Conservation (phyloP, 1,140 invertebrate genomes). For the Probaryconus sp. region DNA sequence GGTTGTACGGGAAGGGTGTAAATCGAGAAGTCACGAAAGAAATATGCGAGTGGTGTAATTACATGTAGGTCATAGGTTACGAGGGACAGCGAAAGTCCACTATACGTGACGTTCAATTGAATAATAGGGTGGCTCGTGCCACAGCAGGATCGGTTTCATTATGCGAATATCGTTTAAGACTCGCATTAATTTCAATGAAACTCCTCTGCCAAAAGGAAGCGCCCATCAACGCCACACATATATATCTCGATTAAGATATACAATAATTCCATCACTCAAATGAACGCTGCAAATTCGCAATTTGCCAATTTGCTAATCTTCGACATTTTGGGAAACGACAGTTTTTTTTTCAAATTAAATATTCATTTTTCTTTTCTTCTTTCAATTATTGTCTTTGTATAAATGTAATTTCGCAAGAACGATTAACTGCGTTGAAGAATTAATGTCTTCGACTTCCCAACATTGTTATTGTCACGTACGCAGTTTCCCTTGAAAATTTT, state of each 20-base stretch:
- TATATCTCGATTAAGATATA: conserved; percentile 49
- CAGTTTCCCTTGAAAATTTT: no score
- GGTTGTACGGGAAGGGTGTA: conserved; percentile 26
- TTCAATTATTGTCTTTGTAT: no score
- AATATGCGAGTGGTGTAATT: conserved; percentile 39
- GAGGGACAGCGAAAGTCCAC: conserved; percentile 43
- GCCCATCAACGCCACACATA: conserved; percentile 39
- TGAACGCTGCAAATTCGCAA: no score
- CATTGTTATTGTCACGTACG: no score
- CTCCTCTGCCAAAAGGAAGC: conserved; percentile 53
- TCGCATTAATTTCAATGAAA: conserved; percentile 56
- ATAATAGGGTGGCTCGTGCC: conserved; percentile 58
- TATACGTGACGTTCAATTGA: conserved; percentile 48
- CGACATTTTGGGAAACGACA: no score
- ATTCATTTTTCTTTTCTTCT: no score
- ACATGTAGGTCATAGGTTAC: conserved; percentile 41
- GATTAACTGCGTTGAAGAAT: no score
- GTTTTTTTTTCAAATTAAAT: no score
- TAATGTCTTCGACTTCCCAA: no score
- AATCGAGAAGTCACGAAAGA: conserved; percentile 52
- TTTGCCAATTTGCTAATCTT: no score
- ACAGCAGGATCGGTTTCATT: conserved; percentile 47
- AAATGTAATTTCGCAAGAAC: no score
- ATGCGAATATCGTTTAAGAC: conserved; percentile 22
- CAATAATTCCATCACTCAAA: conserved; percentile 24